Evolutionary conservation across 2,888 invertebrate genomes (phyloP), one percentile per base, ranked within the genome.

Genomic region (Molanna angustata): DNA sequence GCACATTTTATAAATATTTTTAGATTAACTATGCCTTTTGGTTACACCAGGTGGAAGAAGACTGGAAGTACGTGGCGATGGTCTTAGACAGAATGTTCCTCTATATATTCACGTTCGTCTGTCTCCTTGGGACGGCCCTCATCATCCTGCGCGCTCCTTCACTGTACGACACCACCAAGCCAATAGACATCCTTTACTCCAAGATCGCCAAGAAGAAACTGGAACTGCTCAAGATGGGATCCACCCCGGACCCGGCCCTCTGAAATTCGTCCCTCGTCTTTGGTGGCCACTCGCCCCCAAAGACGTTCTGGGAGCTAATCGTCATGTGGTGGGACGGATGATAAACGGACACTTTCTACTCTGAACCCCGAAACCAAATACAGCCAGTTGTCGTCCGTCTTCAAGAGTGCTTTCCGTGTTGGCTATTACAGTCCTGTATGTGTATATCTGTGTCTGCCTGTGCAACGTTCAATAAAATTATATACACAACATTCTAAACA

Each of bases 21-120:
- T n/a, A n/a, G 13, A 41, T 18, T 11, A 41, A 19, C n/a, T 41
- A 27, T 43, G 43, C 11, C 11, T 43, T 22, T 27, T 43, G 16
- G n/a, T n/a, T n/a, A n/a, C 32, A 11, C 27, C 74, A 93, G 93
- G 91, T 94, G 66, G 91, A 90, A 72, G 94, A 95, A 75, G 97
- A 97, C 76, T 97, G 97, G 97, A 96, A 96, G 72, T 97, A 94
- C 78, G 94, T 97, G 54, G 86, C 86, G 51, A 91, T 96, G 94
- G 96, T 97, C 60, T 80, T 97, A 70, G 97, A 97, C 77, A 84
- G 97, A 65, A 83, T 97, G 66, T 97, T 97, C 78, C 83, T 97
- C 64, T 94, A 94, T 85, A 85, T 93, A 66, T 97, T 97, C 78
- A 90, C 95, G 68, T 81, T 94, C 69, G 93, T 94, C 62, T 96